Conservation (phyloP, 2,888 invertebrate genomes). For the Buathra laborator region DNA sequence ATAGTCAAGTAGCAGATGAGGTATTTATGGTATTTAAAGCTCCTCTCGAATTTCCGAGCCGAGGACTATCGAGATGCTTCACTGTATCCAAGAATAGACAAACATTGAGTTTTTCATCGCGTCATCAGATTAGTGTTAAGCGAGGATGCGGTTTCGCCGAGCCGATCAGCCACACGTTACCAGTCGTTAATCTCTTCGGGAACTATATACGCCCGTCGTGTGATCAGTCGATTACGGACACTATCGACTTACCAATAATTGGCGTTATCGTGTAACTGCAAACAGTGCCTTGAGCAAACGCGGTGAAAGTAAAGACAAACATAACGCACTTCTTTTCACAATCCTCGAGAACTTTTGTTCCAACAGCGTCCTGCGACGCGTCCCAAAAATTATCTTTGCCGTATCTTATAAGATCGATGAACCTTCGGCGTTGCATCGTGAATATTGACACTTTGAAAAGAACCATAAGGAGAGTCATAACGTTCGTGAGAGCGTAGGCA, state of each 20-base stretch:
- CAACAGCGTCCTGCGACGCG: constrained; percentile 55
- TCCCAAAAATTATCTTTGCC: constrained; percentile 66
- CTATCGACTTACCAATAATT: constrained; percentile 64
- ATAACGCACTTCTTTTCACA: constrained; percentile 65
- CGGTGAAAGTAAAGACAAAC: constrained; percentile 57
- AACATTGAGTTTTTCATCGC: background rate
- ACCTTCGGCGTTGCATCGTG: constrained; percentile 40
- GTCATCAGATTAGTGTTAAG: background rate
- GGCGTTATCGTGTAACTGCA: constrained; percentile 64
- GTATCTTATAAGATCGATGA: constrained; percentile 63
- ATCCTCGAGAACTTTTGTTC: constrained; percentile 39
- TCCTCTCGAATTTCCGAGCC: background rate
- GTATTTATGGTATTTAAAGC: background rate
- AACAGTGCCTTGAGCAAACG: constrained; percentile 65
- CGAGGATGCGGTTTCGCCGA: no score
- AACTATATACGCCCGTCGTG: background rate
- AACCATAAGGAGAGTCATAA: constrained; percentile 64
- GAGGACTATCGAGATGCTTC: constrained; percentile 14
- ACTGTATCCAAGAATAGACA: background rate
- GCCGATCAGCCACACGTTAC: no score
- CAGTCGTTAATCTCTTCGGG: background rate
- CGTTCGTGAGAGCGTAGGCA: constrained; percentile 62
- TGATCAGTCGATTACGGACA: background rate
- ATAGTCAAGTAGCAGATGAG: background rate
- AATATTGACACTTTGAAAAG: constrained; percentile 63